Evolutionary conservation across 92 coral and sea anemone species (phyloP).

Genomic region (Zoanthus sansibaricus): DNA sequence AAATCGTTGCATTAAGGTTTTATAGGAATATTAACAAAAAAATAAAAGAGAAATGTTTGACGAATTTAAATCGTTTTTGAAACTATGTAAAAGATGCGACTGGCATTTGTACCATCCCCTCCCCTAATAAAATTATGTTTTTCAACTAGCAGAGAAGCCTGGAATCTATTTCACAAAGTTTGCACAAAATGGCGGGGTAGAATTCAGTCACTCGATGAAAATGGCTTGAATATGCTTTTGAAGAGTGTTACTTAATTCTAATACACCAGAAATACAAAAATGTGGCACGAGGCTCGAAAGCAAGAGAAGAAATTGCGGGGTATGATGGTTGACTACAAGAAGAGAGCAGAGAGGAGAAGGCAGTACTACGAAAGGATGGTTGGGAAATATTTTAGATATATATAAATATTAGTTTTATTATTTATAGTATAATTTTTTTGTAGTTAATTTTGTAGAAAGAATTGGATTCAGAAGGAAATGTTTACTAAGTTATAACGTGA

Average conservation of each 20-base stretch:
- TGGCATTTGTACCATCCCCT: constrained; percentile 3
- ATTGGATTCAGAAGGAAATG: background rate
- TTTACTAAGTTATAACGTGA: background rate
- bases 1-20: no score
- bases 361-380: constrained; percentile 97
- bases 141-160: background rate
- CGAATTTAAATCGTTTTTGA: background rate
- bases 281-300: constrained; percentile 99
- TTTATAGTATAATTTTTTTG: constrained; percentile 5
- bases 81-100: background rate
- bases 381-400: constrained; percentile 34
- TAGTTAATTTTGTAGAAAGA: constrained; percentile 50
- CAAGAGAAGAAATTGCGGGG: constrained; percentile 94
- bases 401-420: no score
- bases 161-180: background rate
- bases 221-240: background rate
- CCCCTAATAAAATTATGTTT: background rate
- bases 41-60: background rate
- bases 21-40: background rate
- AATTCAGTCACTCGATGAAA: background rate
- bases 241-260: background rate
- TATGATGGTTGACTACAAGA: constrained; percentile 97
- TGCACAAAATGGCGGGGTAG: constrained; percentile 29
- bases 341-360: constrained; percentile 92
- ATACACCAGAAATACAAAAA: constrained; percentile 34